Evolutionary conservation across 1,140 invertebrate genomes (phyloP).

Genomic region (Calycopis cecrops): DNA sequence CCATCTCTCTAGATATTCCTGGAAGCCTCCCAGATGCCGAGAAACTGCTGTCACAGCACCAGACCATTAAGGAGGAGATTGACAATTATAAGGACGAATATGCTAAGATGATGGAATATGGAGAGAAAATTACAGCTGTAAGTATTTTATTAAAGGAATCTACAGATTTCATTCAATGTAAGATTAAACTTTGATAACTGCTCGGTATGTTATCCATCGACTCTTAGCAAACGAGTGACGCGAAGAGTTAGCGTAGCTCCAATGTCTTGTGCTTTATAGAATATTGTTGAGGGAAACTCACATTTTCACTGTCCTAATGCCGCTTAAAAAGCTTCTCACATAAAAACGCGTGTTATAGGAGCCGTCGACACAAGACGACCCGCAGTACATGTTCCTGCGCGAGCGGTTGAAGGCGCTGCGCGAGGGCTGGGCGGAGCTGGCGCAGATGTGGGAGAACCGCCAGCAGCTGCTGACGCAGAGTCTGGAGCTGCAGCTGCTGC

Average conservation of each 20-base stretch:
- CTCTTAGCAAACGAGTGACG: no score
- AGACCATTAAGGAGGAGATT: slow-evolving; percentile 98
- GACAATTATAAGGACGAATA: slow-evolving; percentile 99
- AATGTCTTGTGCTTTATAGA: no score
- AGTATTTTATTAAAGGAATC: slow-evolving; percentile 35
- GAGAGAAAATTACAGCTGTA: slow-evolving; percentile 93
- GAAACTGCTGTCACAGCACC: slow-evolving; percentile 96
- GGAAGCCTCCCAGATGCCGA: slow-evolving; percentile 97
- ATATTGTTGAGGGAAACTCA: no score
- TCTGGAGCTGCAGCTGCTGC: slow-evolving; percentile 95
- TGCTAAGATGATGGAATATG: slow-evolving; percentile 99
- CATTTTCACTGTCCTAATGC: no score
- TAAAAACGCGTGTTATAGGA: slow-evolving; percentile 75
- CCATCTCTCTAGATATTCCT: slow-evolving; percentile 82
- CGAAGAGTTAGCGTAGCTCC: no score
- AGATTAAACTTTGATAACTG: no score
- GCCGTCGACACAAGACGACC: slow-evolving; percentile 91
- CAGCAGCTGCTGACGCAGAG: slow-evolving; percentile 96
- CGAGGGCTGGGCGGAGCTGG: slow-evolving; percentile 98
- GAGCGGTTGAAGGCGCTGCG: slow-evolving; percentile 97
- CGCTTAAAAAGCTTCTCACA: no score
- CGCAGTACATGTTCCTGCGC: slow-evolving; percentile 99
- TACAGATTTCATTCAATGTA: no score
- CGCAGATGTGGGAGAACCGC: slow-evolving; percentile 99
- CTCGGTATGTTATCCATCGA: no score